Percentiles rank a stretch among this genome's conserved stretches.
These are phyloP conservation scores for Drosophila meridiana DNA, from an alignment of 2,888 invertebrate species.

Conservation along the genomic window DNA sequence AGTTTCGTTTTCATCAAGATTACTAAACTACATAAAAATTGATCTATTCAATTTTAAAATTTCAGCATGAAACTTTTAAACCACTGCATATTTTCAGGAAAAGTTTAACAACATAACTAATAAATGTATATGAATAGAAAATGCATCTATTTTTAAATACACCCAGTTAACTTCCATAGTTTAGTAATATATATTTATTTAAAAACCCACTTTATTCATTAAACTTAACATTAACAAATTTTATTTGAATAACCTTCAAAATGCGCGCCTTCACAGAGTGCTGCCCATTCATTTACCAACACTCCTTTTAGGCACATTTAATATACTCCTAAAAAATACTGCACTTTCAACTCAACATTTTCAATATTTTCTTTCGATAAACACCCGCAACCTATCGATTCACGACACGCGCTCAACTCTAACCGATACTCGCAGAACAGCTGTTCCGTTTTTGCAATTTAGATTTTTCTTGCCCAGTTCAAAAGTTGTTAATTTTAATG, in stretches of 20 bases:
- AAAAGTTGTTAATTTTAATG: slow-evolving; percentile 55
- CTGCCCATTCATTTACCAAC: slow-evolving; percentile 7
- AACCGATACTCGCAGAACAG: slow-evolving; percentile 29
- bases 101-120: too few relatives aligned
- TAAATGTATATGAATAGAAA: too few relatives aligned
- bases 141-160: too few relatives aligned
- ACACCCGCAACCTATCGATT: neutral
- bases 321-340: slow-evolving; percentile 3
- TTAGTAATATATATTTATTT: neutral
- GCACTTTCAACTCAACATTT: neutral
- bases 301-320: neutral
- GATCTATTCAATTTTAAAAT: too few relatives aligned
- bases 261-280: slow-evolving; percentile 13
- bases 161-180: too few relatives aligned
- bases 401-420: slow-evolving; percentile 20
- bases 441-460: slow-evolving; percentile 46
- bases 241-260: too few relatives aligned
- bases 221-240: too few relatives aligned
- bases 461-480: slow-evolving; percentile 46
- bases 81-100: too few relatives aligned
- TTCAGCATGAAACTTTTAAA: too few relatives aligned
- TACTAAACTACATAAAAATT: too few relatives aligned
- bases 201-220: neutral
- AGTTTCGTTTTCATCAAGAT: neutral
- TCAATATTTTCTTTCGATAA: neutral